Evolutionary conservation across 1,140 invertebrate species (phyloP).

Genomic region (Mactra quadrangularis): DNA sequence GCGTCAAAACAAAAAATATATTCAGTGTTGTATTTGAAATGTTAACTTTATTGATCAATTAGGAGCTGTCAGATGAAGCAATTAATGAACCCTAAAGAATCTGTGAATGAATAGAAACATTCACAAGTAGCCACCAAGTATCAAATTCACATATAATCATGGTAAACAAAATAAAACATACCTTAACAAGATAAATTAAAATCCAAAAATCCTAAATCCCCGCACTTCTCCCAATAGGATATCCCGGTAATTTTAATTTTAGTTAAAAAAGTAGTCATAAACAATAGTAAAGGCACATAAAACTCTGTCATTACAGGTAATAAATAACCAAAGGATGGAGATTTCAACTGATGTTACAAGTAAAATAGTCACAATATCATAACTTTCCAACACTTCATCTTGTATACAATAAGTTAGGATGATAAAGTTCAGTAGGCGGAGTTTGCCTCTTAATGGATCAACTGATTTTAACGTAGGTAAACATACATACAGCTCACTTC

Average conservation of each 20-base stretch:
- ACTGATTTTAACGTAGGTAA: background rate
- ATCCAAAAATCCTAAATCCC: slow-evolving; percentile 25
- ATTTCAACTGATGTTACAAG: slow-evolving; percentile 17
- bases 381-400: slow-evolving; percentile 47
- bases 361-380: slow-evolving; percentile 56
- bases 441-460: slow-evolving; percentile 44
- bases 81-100: too few species aligned
- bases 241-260: slow-evolving; percentile 34
- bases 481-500: too few species aligned
- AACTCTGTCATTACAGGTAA: slow-evolving; percentile 38
- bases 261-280: slow-evolving; percentile 49
- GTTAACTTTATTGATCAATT: too few species aligned
- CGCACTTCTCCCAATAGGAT: slow-evolving; percentile 12
- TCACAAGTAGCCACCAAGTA: too few species aligned
- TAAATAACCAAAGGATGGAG: slow-evolving; percentile 52
- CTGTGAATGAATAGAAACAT: too few species aligned
- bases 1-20: too few species aligned
- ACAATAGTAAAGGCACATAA: slow-evolving; percentile 59
- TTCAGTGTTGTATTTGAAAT: too few species aligned
- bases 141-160: background rate
- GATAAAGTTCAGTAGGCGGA: slow-evolving; percentile 46
- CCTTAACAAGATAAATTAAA: slow-evolving; percentile 36
- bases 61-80: too few species aligned
- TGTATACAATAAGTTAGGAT: slow-evolving; percentile 42
- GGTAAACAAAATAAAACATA: slow-evolving; percentile 17